These are phyloP conservation scores for Hermetia illucens DNA, from an alignment of 1,140 invertebrate genomes.

Conservation along the genomic window DNA sequence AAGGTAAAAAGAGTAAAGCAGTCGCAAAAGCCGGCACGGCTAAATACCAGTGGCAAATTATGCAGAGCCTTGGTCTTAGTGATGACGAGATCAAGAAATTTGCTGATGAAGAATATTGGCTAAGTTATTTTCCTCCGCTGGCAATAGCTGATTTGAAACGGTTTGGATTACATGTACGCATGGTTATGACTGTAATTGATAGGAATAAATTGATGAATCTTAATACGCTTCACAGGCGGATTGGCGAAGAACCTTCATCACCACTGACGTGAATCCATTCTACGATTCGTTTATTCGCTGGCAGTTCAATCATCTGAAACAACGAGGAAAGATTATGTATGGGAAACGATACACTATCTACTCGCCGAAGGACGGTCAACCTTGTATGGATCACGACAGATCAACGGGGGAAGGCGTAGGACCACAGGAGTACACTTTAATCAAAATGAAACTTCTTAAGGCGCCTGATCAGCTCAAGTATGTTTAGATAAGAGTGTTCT, in stretches of 20 bases:
- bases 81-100: constrained; percentile 90
- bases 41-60: constrained; percentile 99
- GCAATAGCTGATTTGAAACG: constrained; percentile 72
- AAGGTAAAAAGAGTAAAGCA: constrained; percentile 99
- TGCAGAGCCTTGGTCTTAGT: constrained; percentile 78
- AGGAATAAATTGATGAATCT: constrained; percentile 3
- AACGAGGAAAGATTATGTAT: constrained; percentile 82
- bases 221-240: constrained; percentile 52
- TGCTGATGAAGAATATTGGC: constrained; percentile 83
- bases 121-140: constrained; percentile 89
- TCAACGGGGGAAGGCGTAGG: constrained; percentile 92
- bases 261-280: constrained; percentile 95
- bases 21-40: constrained; percentile 75
- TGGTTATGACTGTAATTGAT: constrained; percentile 7
- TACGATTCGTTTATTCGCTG: constrained; percentile 97
- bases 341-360: constrained; percentile 97
- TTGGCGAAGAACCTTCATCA: constrained; percentile 94
- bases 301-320: constrained; percentile 88
- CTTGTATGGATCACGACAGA: constrained; percentile 99
- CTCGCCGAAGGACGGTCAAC: constrained; percentile 92
- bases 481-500: constrained; percentile 3
- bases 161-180: constrained; percentile 77
- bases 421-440: constrained; percentile 94
- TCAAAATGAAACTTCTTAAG: constrained; percentile 80
- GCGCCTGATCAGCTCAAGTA: constrained; percentile 59